Conservation (phyloP, 2,797 vertebrate genomes). For the Danionella dracula region DNA sequence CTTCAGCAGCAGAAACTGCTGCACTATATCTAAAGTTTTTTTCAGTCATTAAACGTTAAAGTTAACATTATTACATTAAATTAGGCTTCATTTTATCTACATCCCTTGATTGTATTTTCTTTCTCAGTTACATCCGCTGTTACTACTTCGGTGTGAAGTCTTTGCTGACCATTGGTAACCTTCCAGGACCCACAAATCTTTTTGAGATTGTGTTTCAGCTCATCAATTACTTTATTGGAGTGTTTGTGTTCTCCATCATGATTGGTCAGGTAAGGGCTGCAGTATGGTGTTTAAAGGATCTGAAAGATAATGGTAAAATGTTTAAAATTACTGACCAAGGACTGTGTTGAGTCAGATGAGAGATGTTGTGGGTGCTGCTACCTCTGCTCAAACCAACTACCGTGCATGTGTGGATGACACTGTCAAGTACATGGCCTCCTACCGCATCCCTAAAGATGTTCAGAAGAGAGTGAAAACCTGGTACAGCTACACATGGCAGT, state of each 20-base stretch:
- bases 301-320: not conserved
- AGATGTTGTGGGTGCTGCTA: conserved; percentile 92
- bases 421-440: conserved; percentile 93
- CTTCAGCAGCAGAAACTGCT: too few relatives aligned
- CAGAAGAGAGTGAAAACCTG: conserved; percentile 95
- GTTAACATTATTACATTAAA: too few relatives aligned
- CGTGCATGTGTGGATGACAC: conserved; percentile 93
- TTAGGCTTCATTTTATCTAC: too few relatives aligned
- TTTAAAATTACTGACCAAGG: not conserved
- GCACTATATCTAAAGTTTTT: too few relatives aligned
- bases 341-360: conserved; percentile 77
- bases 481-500: conserved; percentile 98
- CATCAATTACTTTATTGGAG: conserved; percentile 94
- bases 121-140: conserved; percentile 87
- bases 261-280: conserved; percentile 84
- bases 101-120: not conserved
- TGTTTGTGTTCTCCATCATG: conserved; percentile 98
- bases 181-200: conserved; percentile 83
- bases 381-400: conserved; percentile 89
- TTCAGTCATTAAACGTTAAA: too few relatives aligned
- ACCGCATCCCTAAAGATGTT: conserved; percentile 84
- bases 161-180: conserved; percentile 91
- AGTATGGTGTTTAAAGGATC: not conserved
- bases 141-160: conserved; percentile 98
- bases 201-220: conserved; percentile 93